A percentile compares a stretch with the other conserved stretches of the same genome.
These are phyloP conservation scores for Malurus cyaneus DNA, from an alignment of 2,113 vertebrate genomes.

Conservation along the genomic window DNA sequence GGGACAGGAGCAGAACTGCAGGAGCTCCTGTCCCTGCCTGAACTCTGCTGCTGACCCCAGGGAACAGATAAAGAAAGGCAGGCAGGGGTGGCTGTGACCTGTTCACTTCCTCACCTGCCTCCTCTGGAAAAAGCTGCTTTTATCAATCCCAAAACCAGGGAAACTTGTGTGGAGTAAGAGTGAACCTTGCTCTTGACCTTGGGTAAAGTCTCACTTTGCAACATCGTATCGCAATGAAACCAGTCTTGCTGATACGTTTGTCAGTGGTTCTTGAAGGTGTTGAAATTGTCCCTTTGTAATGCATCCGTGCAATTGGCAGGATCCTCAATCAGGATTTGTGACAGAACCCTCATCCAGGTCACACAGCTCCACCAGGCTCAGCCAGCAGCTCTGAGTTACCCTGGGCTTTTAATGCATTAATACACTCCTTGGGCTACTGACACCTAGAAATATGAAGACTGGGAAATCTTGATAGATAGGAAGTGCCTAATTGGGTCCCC, in stretches of 20 bases:
- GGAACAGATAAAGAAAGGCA: neutral
- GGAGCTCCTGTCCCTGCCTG: neutral
- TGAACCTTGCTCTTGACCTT: neutral
- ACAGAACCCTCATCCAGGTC: neutral
- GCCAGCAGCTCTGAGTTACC: neutral
- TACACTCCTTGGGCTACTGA: neutral
- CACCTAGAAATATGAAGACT: neutral
- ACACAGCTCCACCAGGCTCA: neutral
- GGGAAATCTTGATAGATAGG: neutral
- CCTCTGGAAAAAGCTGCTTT: neutral
- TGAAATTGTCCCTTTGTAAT: neutral
- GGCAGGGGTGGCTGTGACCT: neutral
- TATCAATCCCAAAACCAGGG: neutral
- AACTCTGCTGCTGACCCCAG: neutral
- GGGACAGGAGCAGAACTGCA: neutral
- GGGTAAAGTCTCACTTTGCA: neutral
- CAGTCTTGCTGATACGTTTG: neutral
- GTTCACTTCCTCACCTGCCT: neutral
- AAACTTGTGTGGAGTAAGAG: neutral
- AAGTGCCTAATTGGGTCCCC: neutral
- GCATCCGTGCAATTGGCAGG: neutral
- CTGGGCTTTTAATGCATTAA: fast-evolving
- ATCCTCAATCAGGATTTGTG: neutral
- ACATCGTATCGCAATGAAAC: fast-evolving
- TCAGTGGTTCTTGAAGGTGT: neutral